phyloP scores from a whole-genome alignment of 2,113 vertebrate species.

The Microcebus murinus region DNA sequence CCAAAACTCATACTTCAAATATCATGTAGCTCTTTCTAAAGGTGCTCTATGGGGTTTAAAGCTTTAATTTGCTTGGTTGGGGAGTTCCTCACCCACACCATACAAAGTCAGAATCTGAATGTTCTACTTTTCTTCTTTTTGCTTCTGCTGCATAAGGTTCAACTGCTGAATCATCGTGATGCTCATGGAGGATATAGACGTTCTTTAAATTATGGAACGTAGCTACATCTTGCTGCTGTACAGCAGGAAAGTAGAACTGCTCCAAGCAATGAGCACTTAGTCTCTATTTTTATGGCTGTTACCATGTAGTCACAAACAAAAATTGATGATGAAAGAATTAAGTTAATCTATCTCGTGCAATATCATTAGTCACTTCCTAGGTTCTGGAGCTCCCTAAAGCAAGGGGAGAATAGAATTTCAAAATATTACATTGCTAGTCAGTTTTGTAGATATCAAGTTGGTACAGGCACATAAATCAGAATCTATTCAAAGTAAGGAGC shows the following conservation, averaged over 20 bases:
- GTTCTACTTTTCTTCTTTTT: constrained; percentile 28
- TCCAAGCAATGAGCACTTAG: constrained; percentile 44
- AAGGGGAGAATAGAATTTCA: constrained; percentile 72
- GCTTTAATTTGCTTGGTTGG: neutral
- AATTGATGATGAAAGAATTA: constrained; percentile 79
- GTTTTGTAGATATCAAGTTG: constrained; percentile 76
- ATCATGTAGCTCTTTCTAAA: neutral
- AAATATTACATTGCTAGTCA: constrained; percentile 64
- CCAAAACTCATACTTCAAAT: neutral
- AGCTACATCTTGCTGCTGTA: neutral
- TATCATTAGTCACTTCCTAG: constrained; percentile 80
- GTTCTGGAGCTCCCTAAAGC: constrained; percentile 74
- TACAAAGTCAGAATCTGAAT: constrained; percentile 1
- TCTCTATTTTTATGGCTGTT: constrained; percentile 75
- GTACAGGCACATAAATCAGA: constrained; percentile 80
- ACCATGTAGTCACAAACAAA: constrained; percentile 75
- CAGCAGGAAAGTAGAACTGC: constrained; percentile 34
- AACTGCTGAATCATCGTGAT: constrained; percentile 61
- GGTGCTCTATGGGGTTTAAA: neutral
- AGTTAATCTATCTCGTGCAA: constrained; percentile 76
- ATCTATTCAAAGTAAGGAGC: constrained; percentile 78
- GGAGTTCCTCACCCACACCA: neutral
- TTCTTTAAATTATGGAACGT: constrained; percentile 12
- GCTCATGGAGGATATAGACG: neutral
- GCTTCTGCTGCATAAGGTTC: neutral